These are phyloP conservation scores for Hymenopus coronatus DNA, from an alignment of 2,888 invertebrate species.

Conservation along the genomic window DNA sequence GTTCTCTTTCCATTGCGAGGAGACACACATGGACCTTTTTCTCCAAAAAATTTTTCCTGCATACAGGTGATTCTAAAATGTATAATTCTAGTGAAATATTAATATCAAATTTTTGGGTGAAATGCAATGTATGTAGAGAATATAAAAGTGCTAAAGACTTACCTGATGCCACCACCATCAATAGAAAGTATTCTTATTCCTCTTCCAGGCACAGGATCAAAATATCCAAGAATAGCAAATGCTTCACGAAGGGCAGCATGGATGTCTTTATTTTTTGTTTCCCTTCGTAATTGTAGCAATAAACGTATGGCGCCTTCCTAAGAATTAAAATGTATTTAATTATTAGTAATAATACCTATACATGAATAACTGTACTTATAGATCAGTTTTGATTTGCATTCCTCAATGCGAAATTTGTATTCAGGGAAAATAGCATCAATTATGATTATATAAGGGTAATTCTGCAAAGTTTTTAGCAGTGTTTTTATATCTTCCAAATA, in stretches of 20 bases:
- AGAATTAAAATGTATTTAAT: constrained; percentile 35
- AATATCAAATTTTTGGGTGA: too few relatives aligned
- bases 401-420: not conserved
- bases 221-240: constrained; percentile 68
- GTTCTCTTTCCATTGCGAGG: too few relatives aligned
- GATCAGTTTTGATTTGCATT: not conserved
- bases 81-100: too few relatives aligned
- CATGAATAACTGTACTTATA: not conserved
- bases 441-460: not conserved
- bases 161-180: constrained; percentile 84
- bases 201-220: constrained; percentile 62
- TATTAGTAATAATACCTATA: not conserved
- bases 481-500: too few relatives aligned
- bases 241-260: constrained; percentile 53
- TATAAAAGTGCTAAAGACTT: too few relatives aligned
- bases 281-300: constrained; percentile 56
- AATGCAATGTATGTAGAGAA: too few relatives aligned
- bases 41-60: too few relatives aligned
- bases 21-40: too few relatives aligned
- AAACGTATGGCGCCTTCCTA: constrained; percentile 68
- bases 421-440: not conserved
- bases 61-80: too few relatives aligned
- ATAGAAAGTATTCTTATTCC: constrained; percentile 81
- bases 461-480: too few relatives aligned
- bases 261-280: constrained; percentile 44